Evolutionary conservation across 2,797 vertebrate genomes (phyloP).

Genomic region (Enteromius paludinosus): DNA sequence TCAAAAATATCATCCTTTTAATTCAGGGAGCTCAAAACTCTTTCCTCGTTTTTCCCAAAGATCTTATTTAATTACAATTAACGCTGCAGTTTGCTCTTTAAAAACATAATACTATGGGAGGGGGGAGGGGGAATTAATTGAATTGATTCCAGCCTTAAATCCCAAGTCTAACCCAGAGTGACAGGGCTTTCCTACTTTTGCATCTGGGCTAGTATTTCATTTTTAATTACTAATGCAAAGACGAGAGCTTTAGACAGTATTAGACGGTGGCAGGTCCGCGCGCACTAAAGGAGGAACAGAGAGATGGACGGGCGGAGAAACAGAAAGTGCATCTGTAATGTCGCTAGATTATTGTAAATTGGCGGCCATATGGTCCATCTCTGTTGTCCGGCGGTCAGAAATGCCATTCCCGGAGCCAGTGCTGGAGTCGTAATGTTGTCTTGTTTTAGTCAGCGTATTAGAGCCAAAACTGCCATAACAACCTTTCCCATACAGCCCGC

Average conservation of each 20-base stretch:
- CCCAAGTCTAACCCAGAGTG: constrained; percentile 73
- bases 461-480: constrained; percentile 76
- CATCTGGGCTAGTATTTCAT: constrained; percentile 76
- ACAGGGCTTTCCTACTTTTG: constrained; percentile 76
- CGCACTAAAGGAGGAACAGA: constrained; percentile 72
- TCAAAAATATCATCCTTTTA: constrained; percentile 11
- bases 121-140: constrained; percentile 67
- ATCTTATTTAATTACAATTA: constrained; percentile 66
- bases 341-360: constrained; percentile 81
- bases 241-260: constrained; percentile 77
- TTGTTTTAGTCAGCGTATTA: constrained; percentile 74
- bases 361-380: constrained; percentile 77
- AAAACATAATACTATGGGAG: constrained; percentile 69
- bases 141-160: constrained; percentile 80
- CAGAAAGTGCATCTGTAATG: constrained; percentile 65
- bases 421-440: constrained; percentile 74
- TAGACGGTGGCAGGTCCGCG: constrained; percentile 77
- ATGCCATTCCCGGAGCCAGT: constrained; percentile 73
- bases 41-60: constrained; percentile 4
- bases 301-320: constrained; percentile 61
- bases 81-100: constrained; percentile 56
- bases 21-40: constrained; percentile 44
- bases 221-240: constrained; percentile 86
- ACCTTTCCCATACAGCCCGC: constrained; percentile 69
- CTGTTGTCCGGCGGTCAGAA: constrained; percentile 70